phyloP scores from a whole-genome alignment of 2,888 invertebrate genomes.

The Luperina testacea region DNA sequence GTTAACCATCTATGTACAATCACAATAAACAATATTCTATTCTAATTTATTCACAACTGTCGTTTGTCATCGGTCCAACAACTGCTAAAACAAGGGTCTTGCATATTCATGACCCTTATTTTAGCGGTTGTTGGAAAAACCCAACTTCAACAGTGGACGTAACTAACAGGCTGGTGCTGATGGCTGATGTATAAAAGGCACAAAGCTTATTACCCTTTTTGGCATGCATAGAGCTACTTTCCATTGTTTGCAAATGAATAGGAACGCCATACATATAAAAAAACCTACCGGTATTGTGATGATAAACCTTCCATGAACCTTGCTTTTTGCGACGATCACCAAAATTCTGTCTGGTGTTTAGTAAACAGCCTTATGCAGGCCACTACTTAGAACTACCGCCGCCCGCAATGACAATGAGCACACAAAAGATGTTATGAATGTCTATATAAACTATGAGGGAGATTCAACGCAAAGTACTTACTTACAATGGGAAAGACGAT shows the following conservation, averaged over 20 bases:
- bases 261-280: background rate
- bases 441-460: constrained; percentile 38
- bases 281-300: background rate
- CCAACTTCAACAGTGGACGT: background rate
- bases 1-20: background rate
- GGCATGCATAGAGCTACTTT: constrained; percentile 9
- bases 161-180: background rate
- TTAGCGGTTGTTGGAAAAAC: background rate
- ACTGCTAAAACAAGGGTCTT: background rate
- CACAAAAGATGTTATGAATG: constrained; percentile 48
- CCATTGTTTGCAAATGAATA: constrained; percentile 31
- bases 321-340: constrained; percentile 2
- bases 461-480: constrained; percentile 11
- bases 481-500: constrained; percentile 8
- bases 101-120: background rate
- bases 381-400: constrained; percentile 26
- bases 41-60: background rate
- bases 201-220: constrained; percentile 16
- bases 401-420: constrained; percentile 33
- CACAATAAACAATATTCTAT: background rate
- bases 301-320: background rate
- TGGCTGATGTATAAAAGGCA: constrained; percentile 1
- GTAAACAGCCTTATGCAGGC: constrained; percentile 23
- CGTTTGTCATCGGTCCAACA: background rate
- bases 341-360: constrained; percentile 40